phyloP scores from a whole-genome alignment of 1,140 invertebrate genomes.

The Drosophila varians region DNA sequence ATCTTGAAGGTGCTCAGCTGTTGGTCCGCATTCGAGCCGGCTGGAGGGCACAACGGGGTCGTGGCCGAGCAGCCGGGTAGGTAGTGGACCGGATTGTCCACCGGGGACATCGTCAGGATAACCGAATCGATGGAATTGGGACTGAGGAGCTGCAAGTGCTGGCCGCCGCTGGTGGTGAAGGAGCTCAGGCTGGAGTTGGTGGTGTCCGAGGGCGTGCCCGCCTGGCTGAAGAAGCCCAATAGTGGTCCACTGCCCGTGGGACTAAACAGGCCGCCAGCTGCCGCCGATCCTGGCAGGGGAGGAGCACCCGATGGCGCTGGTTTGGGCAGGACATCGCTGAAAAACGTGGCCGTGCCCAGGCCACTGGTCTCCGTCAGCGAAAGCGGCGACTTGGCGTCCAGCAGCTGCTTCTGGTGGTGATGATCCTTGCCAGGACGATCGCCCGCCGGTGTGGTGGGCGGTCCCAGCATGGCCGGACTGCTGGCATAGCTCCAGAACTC shows the following conservation, averaged over 20 bases:
- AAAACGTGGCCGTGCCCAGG: slow-evolving; percentile 77
- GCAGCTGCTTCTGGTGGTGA: slow-evolving; percentile 42
- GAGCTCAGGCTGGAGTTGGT: slow-evolving; percentile 87
- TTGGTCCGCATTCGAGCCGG: slow-evolving; percentile 33
- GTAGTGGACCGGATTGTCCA: slow-evolving; percentile 77
- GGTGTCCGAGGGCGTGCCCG: slow-evolving; percentile 86
- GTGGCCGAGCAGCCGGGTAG: slow-evolving; percentile 25
- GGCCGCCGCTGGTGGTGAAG: slow-evolving; percentile 85
- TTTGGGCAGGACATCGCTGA: slow-evolving; percentile 57
- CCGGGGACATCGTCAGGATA: slow-evolving; percentile 90
- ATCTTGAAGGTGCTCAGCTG: slow-evolving; percentile 75
- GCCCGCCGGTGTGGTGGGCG: slow-evolving; percentile 26
- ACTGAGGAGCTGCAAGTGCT: slow-evolving; percentile 84
- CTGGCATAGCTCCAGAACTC: slow-evolving; percentile 96
- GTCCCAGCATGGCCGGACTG: slow-evolving; percentile 86
- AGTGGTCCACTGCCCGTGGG: slow-evolving; percentile 68
- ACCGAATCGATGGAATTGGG: slow-evolving; percentile 87
- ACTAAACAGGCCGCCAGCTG: slow-evolving; percentile 53
- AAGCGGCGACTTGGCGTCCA: slow-evolving; percentile 81
- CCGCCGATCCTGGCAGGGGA: neutral
- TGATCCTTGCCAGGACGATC: slow-evolving; percentile 8
- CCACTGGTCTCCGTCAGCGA: slow-evolving; percentile 81
- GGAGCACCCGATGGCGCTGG: slow-evolving; percentile 31
- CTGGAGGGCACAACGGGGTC: neutral
- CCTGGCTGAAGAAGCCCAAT: slow-evolving; percentile 80